Evolutionary conservation across 1,140 invertebrate genomes (phyloP).

Genomic region (Chlorops oryzae): DNA sequence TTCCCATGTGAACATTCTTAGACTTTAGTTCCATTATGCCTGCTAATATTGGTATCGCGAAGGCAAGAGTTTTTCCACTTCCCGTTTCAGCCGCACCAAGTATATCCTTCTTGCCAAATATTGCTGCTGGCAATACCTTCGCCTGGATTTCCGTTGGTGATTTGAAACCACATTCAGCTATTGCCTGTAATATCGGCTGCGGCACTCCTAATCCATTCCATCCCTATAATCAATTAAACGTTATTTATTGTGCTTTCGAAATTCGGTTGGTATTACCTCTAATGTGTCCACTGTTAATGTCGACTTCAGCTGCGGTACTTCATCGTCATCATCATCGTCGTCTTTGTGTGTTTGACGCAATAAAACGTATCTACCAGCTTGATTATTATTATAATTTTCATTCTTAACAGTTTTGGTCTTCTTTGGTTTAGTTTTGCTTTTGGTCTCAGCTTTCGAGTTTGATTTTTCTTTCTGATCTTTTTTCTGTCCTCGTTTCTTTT

Average conservation of each 20-base stretch:
- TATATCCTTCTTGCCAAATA: conserved; percentile 76
- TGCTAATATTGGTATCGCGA: conserved; percentile 86
- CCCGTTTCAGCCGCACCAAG: conserved; percentile 95
- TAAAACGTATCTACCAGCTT: conserved; percentile 28
- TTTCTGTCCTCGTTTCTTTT: conserved; percentile 29
- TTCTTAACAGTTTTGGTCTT: conserved; percentile 9
- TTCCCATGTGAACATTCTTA: conserved; percentile 30
- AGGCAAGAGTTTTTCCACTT: conserved; percentile 95
- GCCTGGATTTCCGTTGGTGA: conserved; percentile 79
- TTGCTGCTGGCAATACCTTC: conserved; percentile 73
- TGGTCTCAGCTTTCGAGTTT: background rate
- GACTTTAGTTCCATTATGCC: conserved; percentile 72
- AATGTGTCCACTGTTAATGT: conserved; percentile 19
- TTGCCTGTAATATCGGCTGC: conserved; percentile 62
- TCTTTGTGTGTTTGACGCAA: conserved; percentile 23
- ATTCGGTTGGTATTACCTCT: conserved; percentile 11
- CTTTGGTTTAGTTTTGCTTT: background rate
- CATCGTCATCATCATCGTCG: conserved; percentile 17
- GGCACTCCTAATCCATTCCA: conserved; percentile 70
- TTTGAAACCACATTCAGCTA: conserved; percentile 70
- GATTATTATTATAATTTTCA: conserved; percentile 24
- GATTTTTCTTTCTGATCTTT: conserved; percentile 21
- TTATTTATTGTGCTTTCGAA: conserved; percentile 2
- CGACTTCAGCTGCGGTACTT: conserved; percentile 6
- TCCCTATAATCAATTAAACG: conserved; percentile 52